Base-by-base conservation (phyloP, 2,888 invertebrate species). In the Hirtodrosophila duncani region DNA sequence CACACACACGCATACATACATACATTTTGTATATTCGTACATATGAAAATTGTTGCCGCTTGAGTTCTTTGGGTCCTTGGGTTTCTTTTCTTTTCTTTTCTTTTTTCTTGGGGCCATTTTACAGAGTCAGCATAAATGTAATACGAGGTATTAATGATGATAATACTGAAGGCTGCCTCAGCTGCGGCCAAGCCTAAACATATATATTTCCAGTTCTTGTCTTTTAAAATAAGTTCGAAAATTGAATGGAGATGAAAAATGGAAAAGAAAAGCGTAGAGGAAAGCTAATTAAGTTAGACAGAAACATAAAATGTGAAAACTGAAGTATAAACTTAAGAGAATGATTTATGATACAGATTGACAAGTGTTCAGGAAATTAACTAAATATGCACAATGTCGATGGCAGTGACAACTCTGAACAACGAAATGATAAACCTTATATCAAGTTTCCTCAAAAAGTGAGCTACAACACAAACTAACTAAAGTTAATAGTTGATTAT, bases 121-220 rank as follows among this genome's bases (percentile, higher is more conserved):
- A 59, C 56, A 60, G 39, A 59, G 60, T 69, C 70, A 70, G 75
- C 69, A 53, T 58, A 67, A 70, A 46, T 51, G 34, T 51, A 42
- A 61, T 67, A 64, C 67, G 61, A 56, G 64, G 61, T 61, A 75
- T 75, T 79, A 71, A 71, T 79, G 64, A 45, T 60, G 38, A 29
- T 30, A 48, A 41, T 24, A 9, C 7, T n/a, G 30, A 36, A 31
- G 39, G 55, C 38, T 42, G 70, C 33, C 43, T 31, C 46, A 26
- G 21, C 39, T n/a, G n/a, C 9, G 23, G 5, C 33, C 13, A 33
- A 33, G 9, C n/a, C n/a, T n/a, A 29, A 23, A 11, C 24, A 30
- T 29, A 48, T 37, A n/a, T 18, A 8, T 33, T 11, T 18, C 14
- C 9, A 7, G 7, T 14, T 23, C 3, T 16, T 7, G 8, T 23